Percentiles rank a stretch among this genome's conserved stretches.
These are phyloP conservation scores for Numenius arquata DNA, from an alignment of 2,113 vertebrate species.

Conservation along the genomic window DNA sequence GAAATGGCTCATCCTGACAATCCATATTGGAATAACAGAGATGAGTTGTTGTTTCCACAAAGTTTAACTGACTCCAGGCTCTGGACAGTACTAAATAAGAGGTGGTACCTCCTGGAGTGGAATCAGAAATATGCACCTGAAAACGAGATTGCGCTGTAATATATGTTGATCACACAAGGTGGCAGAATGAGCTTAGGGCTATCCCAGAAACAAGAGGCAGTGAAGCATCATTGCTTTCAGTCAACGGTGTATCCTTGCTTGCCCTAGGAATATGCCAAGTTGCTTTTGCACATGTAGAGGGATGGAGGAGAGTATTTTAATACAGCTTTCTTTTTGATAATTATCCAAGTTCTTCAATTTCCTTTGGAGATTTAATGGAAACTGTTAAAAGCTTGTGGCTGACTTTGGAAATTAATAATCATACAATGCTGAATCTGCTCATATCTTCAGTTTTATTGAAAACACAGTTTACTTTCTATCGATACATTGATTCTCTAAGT, in stretches of 20 bases:
- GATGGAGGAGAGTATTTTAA: slow-evolving; percentile 5
- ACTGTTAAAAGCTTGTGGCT: slow-evolving; percentile 35
- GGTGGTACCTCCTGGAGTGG: neutral
- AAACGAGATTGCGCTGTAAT: slow-evolving; percentile 68
- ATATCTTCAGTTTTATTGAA: slow-evolving; percentile 63
- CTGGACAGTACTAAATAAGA: neutral
- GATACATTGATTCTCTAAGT: slow-evolving; percentile 67
- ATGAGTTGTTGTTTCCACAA: neutral
- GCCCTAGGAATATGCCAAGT: neutral
- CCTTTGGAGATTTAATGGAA: slow-evolving; percentile 38
- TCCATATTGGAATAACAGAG: neutral
- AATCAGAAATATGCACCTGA: slow-evolving; percentile 17
- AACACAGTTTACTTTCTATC: slow-evolving; percentile 42
- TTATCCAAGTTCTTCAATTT: slow-evolving; percentile 42
- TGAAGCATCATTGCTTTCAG: neutral
- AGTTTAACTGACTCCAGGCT: neutral
- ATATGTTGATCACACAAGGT: slow-evolving; percentile 75
- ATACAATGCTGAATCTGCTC: neutral
- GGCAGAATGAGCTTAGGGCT: slow-evolving; percentile 74
- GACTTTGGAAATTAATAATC: slow-evolving; percentile 48
- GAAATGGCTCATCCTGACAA: neutral
- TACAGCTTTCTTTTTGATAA: slow-evolving; percentile 8
- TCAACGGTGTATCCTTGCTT: neutral
- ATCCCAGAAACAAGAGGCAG: neutral
- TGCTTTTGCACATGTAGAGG: neutral